Percentiles rank a stretch among this genome's conserved stretches.
Conservation (phyloP, 1,140 invertebrate genomes). For the Pseudoatta argentina region DNA sequence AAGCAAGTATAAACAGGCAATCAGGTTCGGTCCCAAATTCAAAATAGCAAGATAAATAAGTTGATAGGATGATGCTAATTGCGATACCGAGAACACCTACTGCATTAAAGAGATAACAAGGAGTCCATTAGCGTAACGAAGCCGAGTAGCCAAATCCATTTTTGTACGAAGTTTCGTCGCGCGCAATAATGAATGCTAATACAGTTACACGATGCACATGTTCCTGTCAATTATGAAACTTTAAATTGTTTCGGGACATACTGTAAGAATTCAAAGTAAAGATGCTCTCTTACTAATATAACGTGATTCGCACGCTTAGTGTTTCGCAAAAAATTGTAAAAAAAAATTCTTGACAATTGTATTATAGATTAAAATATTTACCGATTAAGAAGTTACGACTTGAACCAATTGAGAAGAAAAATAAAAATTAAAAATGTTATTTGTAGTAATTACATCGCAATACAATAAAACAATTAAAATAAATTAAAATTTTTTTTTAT, state of each 20-base stretch:
- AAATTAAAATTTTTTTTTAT: neutral
- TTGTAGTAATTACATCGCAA: neutral
- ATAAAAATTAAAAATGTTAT: neutral
- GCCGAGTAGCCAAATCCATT: constrained; percentile 64
- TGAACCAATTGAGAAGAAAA: neutral
- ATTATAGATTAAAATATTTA: constrained; percentile 23
- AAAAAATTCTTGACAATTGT: constrained; percentile 18
- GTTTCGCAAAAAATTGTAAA: neutral
- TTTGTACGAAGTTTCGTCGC: constrained; percentile 51
- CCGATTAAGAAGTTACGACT: neutral
- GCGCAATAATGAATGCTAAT: constrained; percentile 66
- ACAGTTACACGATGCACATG: constrained; percentile 53
- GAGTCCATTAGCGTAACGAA: constrained; percentile 54
- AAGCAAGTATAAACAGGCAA: constrained; percentile 57
- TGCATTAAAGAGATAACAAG: constrained; percentile 67
- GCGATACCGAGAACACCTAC: constrained; percentile 58
- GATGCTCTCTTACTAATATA: constrained; percentile 21
- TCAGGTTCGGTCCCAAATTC: constrained; percentile 56
- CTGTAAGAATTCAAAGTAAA: constrained; percentile 12
- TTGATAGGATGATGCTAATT: constrained; percentile 67
- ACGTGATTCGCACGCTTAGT: constrained; percentile 18
- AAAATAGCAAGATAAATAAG: constrained; percentile 69
- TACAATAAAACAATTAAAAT: neutral
- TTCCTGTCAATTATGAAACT: constrained; percentile 58
- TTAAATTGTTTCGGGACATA: constrained; percentile 44